Conservation (phyloP, 2,797 vertebrate species). For the Karalla daura region DNA sequence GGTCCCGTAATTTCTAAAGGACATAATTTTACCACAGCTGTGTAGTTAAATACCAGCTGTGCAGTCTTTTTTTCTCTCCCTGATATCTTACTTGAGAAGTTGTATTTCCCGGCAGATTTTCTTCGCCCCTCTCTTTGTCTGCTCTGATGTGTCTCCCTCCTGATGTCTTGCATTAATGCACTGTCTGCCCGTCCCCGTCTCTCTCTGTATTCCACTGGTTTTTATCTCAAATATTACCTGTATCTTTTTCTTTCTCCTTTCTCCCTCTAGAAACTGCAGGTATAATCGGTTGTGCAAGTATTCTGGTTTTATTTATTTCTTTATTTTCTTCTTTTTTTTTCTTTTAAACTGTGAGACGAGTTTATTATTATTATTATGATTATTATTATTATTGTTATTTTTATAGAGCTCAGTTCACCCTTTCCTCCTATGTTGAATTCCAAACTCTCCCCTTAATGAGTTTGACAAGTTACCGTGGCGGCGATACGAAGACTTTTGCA, state of each 20-base stretch:
- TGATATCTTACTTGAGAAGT: slow-evolving; percentile 7
- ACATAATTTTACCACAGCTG: slow-evolving; percentile 24
- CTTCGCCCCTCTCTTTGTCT: slow-evolving; percentile 48
- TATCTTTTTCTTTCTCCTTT: slow-evolving; percentile 86
- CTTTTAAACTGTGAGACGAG: slow-evolving; percentile 74
- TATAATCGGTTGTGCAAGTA: slow-evolving; percentile 87
- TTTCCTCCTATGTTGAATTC: slow-evolving; percentile 77
- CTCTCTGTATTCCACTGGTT: slow-evolving; percentile 73
- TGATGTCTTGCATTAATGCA: slow-evolving; percentile 59
- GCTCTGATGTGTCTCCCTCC: slow-evolving; percentile 51
- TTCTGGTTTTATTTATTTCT: slow-evolving; percentile 60
- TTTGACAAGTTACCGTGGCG: slow-evolving; percentile 49
- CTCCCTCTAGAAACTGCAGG: slow-evolving; percentile 87
- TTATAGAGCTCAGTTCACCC: slow-evolving; percentile 76
- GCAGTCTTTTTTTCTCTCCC: slow-evolving; percentile 5
- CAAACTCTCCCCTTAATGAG: slow-evolving; percentile 66
- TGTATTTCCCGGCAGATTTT: slow-evolving; percentile 38
- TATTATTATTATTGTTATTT: too few relatives aligned
- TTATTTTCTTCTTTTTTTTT: slow-evolving; percentile 53
- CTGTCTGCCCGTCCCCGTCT: slow-evolving; percentile 62
- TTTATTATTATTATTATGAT: too few relatives aligned
- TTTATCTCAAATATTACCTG: slow-evolving; percentile 82
- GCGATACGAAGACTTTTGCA: slow-evolving; percentile 44
- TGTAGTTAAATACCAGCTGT: slow-evolving; percentile 22
- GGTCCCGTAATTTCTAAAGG: slow-evolving; percentile 22